Base-by-base conservation (phyloP, 2,888 invertebrate genomes). In the Archaeoteleia sp. region DNA sequence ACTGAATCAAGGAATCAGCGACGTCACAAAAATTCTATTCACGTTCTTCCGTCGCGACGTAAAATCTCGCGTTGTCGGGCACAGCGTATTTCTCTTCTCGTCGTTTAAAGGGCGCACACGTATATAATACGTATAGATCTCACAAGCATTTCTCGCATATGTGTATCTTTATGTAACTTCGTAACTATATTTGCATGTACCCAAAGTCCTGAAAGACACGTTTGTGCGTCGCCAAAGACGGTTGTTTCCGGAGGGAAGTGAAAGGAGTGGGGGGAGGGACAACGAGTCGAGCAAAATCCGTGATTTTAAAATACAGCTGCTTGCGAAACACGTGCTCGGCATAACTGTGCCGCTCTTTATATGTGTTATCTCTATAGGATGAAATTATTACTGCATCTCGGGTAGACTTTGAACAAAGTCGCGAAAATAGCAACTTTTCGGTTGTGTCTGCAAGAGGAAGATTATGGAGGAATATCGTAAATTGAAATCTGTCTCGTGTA, bases 221-320 rank as follows among this genome's bases (percentile, higher is more conserved):
- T 53, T 62, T 62, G 58, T 58, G 32, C 54, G 32, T 49, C 58
- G 32, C 54, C 23, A 60, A 65, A 63, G 63, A 58, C 54, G 58
- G 57, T 65, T 60, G 63, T 65, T 60, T 60, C 63, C 68, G 58
- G 54, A 55, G 58, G 49, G 49, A 51, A 57, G 60, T 39, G 55
- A 54, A 40, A 32, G 30, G 42, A 32, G 25, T 14, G 39, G 27
- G 7, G 42, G 1, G 27, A 12, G 13, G 9, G 34, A n/a, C 43
- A 30, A 25, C 34, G 51, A 57, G 32, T 61, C 55, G 27, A 34
- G 62, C 67, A 68, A 70, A 74, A 74, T 76, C 70, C 74, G 78
- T 73, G 77, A 78, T 78, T 79, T 79, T 76, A 75, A 79, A 79
- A 78, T 76, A 74, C 78, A 78, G 75, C 78, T 74, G 77, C 72